Evolutionary conservation across 2,888 invertebrate species (phyloP), one percentile per base, ranked within the genome.

Genomic region (Sicus ferrugineus): DNA sequence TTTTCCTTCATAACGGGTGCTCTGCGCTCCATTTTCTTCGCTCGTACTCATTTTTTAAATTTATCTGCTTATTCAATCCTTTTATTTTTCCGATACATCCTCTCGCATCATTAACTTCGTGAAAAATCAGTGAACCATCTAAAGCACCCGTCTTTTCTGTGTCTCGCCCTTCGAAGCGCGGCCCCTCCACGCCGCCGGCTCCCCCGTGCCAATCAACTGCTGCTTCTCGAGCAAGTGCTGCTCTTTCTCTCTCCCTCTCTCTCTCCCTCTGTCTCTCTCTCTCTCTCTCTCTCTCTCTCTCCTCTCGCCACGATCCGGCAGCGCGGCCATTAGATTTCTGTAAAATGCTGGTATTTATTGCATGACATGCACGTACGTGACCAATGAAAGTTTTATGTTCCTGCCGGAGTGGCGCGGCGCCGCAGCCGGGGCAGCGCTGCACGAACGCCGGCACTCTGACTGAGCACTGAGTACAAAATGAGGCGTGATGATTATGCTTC

Each of bases 271-370:
- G n/a, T n/a, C n/a, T n/a, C n/a, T n/a, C n/a, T n/a, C n/a, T n/a
- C n/a, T n/a, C n/a, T n/a, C n/a, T n/a, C n/a, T n/a, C n/a, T n/a
- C n/a, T n/a, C n/a, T n/a, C n/a, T n/a, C n/a, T n/a, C n/a, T n/a
- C n/a, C n/a, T n/a, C n/a, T n/a, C 58, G 38, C 56, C 63, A 9
- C 65, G 54, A 70, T 73, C 65, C 70, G 70, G 52, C 50, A 63
- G 54, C 28, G 77, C 68, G 71, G 75, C 76, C 77, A 80, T 80
- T 81, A 75, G 80, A 81, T 78, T 82, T 77, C 79, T 82, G 75
- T 78, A 77, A 79, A 81, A 77, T 77, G 73, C 68, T 69, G 75
- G 73, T 80, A 80, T 81, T 82, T 82, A 82, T 82, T 78, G 78
- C 79, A 77, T 76, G 71, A 69, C 74, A 73, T 72, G 54, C 28